These are phyloP conservation scores for Epirrita christyi DNA, from an alignment of 2,888 invertebrate genomes.

Conservation along the genomic window DNA sequence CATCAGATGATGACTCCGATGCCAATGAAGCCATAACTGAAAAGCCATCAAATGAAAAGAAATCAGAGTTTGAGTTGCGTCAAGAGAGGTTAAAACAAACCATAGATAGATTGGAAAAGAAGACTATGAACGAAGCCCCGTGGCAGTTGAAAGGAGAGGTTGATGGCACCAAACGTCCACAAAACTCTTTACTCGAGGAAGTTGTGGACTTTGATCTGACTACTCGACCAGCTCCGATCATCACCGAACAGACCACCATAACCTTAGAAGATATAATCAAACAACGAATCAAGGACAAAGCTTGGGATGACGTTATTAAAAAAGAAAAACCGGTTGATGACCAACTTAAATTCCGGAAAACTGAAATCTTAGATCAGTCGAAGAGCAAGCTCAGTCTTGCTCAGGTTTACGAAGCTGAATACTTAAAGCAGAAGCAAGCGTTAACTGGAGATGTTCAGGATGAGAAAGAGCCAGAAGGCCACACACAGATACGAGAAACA, in stretches of 20 bases:
- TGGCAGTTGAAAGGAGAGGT: constrained; percentile 98
- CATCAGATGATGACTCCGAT: constrained; percentile 59
- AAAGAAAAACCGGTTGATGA: constrained; percentile 94
- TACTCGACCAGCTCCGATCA: constrained; percentile 93
- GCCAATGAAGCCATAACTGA: constrained; percentile 39
- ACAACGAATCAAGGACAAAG: constrained; percentile 95
- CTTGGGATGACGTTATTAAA: constrained; percentile 96
- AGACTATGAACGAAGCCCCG: constrained; percentile 91
- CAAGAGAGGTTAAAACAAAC: constrained; percentile 89
- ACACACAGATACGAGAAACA: constrained; percentile 90
- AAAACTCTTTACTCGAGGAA: constrained; percentile 97
- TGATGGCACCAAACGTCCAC: constrained; percentile 90
- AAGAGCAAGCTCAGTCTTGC: constrained; percentile 97
- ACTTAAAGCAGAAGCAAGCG: constrained; percentile 87
- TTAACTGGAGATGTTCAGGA: constrained; percentile 84
- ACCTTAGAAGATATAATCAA: constrained; percentile 96
- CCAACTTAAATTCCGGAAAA: constrained; percentile 93
- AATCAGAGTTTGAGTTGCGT: constrained; percentile 90
- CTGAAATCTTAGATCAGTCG: constrained; percentile 94
- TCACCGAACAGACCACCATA: constrained; percentile 95
- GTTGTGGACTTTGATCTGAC: constrained; percentile 95
- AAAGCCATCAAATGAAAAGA: constrained; percentile 56
- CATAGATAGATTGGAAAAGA: constrained; percentile 89
- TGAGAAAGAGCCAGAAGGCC: constrained; percentile 88
- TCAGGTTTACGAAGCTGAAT: constrained; percentile 97